Base-by-base conservation (phyloP, 2,888 invertebrate species). In the Tholera decimalis region DNA sequence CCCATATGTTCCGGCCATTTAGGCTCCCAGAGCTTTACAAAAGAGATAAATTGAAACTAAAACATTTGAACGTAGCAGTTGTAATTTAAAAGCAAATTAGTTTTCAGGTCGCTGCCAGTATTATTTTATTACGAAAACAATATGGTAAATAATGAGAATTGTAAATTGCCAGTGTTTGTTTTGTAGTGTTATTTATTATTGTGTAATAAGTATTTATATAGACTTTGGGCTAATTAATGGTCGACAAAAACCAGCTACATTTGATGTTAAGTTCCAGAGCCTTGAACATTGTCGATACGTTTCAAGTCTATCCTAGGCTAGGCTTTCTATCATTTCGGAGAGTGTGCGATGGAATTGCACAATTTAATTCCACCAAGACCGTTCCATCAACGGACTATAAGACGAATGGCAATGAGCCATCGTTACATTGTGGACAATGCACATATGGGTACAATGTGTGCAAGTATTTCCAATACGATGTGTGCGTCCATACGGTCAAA, bases 51-150 rank as follows among this genome's bases (percentile, higher is more conserved):
- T 80, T 77, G 41, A 44, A 76, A 63, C 61, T 69, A 72, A 77
- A 74, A 80, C 63, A 63, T 65, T 71, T 66, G 47, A 62, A 63
- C 67, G 54, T 49, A 24, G 50, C 43, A 51, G 67, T 80, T 63
- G 73, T 78, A 79, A 78, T 80, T 80, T 68, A 74, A 80, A 80
- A 79, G 65, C 72, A 69, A 69, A 80, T 79, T 80, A 80, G 74
- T 77, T 73, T 55, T 64, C 44, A 51, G 41, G 15, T 43, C 43
- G 8, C 41, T 56, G 46, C 47, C 28, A 8, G 61, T 33, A 41
- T 75, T 72, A 73, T 79, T 70, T 66, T 73, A 79, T 73, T 82
- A 79, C 78, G 73, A 79, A 41, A 54, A 60, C 64, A 74, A 65
- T 65, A 53, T 56, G 41, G 26, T 53, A 66, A 63, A 65, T 57